Base-by-base conservation (phyloP, 2,888 invertebrate species). In the Malthinus flaveolus region DNA sequence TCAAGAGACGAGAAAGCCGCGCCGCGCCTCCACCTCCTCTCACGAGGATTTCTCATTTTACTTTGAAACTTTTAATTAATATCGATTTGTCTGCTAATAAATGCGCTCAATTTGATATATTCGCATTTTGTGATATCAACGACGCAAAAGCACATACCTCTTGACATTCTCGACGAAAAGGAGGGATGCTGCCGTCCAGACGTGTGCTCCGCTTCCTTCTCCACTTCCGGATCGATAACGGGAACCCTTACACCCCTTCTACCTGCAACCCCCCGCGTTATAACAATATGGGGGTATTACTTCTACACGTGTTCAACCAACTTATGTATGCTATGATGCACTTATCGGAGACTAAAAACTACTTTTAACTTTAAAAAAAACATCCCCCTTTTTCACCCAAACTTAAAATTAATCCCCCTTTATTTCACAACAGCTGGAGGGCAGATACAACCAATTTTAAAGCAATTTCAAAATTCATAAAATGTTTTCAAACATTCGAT, bases 101-200 rank as follows among this genome's bases (percentile, higher is more conserved):
- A 56, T 59, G 59, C 59, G 52, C 50, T 55, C 51, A 61, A 61
- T 61, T 61, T 56, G 49, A 49, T 61, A 56, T 56, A 61, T 37
- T 52, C 53, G 53, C 60, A 56, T 53, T 42, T 54, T 56, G 56
- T 50, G 56, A 52, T 56, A 61, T 61, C 52, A 52, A 37, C 60
- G 52, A 52, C 49, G 60, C 56, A 63, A 61, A 59, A 62, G 62
- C 59, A 59, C 59, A 65, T 65, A 65, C 65, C 65, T 59, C 61
- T 65, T 65, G 59, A 65, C 65, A 65, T 65, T 65, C 65, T 59
- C 59, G 63, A 65, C 59, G 62, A 63, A 60, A 61, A 65, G 65
- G 65, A 63, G 61, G 62, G 65, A 62, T 63, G 65, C 65, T 65
- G 65, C 59, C 59, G 62, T 59, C 62, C 62, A 65, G 65, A 65